Evolutionary conservation across 2,113 vertebrate species (phyloP), one percentile per base, ranked within the genome.

Genomic region (Rafetus swinhoei): DNA sequence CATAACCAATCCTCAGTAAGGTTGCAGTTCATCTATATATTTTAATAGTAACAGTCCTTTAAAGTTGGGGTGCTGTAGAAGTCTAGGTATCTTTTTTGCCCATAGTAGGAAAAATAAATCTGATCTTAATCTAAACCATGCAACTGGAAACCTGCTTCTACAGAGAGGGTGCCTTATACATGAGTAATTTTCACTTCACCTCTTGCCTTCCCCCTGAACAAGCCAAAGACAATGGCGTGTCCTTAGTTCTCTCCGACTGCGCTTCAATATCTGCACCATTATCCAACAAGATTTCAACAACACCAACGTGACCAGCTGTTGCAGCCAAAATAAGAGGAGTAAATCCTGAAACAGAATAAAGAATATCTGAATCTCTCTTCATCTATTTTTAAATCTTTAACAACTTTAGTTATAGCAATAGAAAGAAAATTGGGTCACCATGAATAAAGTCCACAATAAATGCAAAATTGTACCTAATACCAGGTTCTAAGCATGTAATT

Each of bases 221-320:
- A 94, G 99, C 99, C 97, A 99, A 98, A 86, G 99, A 99, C 95
- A 99, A 98, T 56, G 99, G 99, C 62, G 99, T 99, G 97, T 99
- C 99, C 99, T 99, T 99, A 97, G 99, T 99, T 98, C 99, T 99
- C 98, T 99, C 99, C 39, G 99, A 99, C 95, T 99, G 99, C 92
- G 99, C 99, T 98, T 99, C 99, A 92, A 99, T 99, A 97, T 99
- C 99, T 79, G 99, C 99, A 95, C 99, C 99, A 86, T 99, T 99
- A 96, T 99, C 99, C 96, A 99, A 97, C 52, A 99, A 96, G 93
- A 99, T 99, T 97, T 99, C 99, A 39, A 99, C 99, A 77, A 99
- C 99, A 7, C 99, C 99, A 81, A 99, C 99, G 13, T 99, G 99
- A 87, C 99, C 99, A 2, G 99, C 99, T 39, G 99, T 99, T 81